phyloP scores from a whole-genome alignment of 1,140 invertebrate genomes.

The Camponotus vicinus region DNA sequence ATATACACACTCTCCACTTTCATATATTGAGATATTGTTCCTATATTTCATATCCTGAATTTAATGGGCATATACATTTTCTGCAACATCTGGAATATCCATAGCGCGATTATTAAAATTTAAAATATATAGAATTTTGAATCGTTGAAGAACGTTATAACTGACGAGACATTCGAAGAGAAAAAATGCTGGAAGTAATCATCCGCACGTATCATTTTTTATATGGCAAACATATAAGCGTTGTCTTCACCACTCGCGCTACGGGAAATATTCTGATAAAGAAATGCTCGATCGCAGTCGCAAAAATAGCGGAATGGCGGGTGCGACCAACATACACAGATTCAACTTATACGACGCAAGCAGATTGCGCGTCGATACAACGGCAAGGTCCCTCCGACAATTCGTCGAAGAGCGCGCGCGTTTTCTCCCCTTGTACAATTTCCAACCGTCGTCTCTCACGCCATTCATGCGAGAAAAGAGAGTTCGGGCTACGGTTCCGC shows the following conservation, averaged over 20 bases:
- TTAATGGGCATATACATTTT: neutral
- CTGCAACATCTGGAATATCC: neutral
- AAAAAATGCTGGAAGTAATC: neutral
- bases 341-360: neutral
- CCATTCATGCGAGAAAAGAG: conserved; percentile 31
- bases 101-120: neutral
- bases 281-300: conserved; percentile 18
- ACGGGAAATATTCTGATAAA: conserved; percentile 3
- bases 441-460: conserved; percentile 21
- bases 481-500: conserved; percentile 11
- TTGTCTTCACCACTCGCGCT: neutral
- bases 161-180: neutral
- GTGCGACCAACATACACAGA: too few species aligned
- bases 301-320: neutral
- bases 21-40: conserved; percentile 4
- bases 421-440: conserved; percentile 2
- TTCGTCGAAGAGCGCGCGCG: neutral
- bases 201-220: neutral
- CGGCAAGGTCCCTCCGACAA: conserved; percentile 20
- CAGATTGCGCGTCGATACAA: conserved; percentile 21
- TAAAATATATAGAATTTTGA: neutral
- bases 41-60: neutral
- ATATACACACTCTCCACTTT: neutral
- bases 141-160: neutral
- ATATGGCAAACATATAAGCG: neutral